Evolutionary conservation across 2,797 vertebrate species (phyloP).

Genomic region (Gymnoscopelus microlampas): DNA sequence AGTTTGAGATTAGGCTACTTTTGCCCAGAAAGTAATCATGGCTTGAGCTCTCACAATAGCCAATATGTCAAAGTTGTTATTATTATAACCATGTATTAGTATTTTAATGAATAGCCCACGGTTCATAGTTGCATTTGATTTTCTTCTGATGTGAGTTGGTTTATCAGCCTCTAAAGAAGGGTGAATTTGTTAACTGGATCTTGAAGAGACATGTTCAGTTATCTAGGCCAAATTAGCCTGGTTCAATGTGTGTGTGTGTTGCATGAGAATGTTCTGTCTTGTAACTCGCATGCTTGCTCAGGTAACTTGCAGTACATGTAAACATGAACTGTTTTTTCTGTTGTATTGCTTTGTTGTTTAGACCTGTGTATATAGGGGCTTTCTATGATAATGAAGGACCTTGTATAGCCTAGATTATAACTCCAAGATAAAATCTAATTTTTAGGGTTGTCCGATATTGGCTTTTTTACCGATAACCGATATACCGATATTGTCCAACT

Average conservation of each 20-base stretch:
- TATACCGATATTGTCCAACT: too few relatives aligned
- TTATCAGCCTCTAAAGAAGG: too few relatives aligned
- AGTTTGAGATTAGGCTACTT: not conserved
- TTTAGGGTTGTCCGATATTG: too few relatives aligned
- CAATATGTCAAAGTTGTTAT: not conserved
- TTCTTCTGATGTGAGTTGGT: conserved; percentile 3
- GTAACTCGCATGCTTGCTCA: not conserved
- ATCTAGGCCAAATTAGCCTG: not conserved
- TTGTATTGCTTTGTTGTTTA: too few relatives aligned
- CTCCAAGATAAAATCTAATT: too few relatives aligned
- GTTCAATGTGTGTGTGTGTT: not conserved
- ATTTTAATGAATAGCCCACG: too few relatives aligned
- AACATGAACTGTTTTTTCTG: not conserved
- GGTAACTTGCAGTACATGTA: not conserved
- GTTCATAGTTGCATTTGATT: too few relatives aligned
- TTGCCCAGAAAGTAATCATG: not conserved
- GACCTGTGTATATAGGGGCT: too few relatives aligned
- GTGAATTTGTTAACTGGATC: not conserved
- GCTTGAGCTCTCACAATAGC: not conserved
- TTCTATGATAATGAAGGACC: too few relatives aligned
- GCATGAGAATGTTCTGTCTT: not conserved
- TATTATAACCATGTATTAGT: too few relatives aligned
- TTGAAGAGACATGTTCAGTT: not conserved
- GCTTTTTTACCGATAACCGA: too few relatives aligned
- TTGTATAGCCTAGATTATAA: not conserved